Conservation (phyloP, 2,797 vertebrate species). For the Falco concolor region DNA sequence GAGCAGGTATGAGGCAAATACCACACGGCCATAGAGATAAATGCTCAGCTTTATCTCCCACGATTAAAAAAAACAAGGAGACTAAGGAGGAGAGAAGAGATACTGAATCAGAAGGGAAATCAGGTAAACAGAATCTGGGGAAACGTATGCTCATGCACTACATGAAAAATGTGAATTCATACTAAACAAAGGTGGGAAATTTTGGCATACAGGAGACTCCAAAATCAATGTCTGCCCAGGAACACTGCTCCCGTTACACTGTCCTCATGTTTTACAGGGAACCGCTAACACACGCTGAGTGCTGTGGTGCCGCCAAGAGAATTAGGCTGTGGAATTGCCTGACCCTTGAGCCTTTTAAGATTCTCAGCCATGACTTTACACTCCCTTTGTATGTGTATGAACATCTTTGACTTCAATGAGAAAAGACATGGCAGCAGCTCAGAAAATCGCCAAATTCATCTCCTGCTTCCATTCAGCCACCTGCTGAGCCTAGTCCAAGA, state of each 20-base stretch:
- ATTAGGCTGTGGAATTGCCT: neutral
- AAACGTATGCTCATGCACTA: conserved; percentile 26
- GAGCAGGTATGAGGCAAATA: neutral
- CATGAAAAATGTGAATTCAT: neutral
- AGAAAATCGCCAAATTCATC: neutral
- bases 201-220: neutral
- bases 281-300: neutral
- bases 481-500: neutral
- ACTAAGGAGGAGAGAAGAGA: neutral
- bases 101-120: conserved; percentile 40
- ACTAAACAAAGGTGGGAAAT: conserved; percentile 19
- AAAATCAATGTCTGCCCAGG: neutral
- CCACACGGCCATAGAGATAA: neutral
- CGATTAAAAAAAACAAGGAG: neutral
- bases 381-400: neutral
- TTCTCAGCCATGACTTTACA: neutral
- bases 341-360: neutral
- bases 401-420: neutral
- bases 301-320: neutral
- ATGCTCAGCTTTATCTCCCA: neutral
- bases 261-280: neutral
- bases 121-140: conserved; percentile 46
- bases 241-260: neutral
- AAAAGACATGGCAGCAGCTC: neutral
- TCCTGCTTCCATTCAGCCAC: neutral